Conservation (phyloP, 1,140 invertebrate genomes). For the Tachypleus tridentatus region DNA sequence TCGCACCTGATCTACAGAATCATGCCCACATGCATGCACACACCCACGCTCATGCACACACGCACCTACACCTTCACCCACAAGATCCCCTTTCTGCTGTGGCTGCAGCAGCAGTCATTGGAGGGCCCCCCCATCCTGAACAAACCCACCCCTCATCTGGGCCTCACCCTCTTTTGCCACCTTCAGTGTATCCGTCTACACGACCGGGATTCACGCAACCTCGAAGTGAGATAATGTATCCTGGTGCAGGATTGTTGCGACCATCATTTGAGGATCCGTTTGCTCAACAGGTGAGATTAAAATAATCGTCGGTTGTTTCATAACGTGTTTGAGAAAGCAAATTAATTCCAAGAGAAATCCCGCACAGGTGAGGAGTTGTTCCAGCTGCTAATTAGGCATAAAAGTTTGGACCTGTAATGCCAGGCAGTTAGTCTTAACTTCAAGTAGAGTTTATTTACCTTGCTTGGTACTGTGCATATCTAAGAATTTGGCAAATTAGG, state of each 20-base stretch:
- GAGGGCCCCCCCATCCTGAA: slow-evolving; percentile 44
- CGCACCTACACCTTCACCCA: slow-evolving; percentile 75
- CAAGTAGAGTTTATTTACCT: neutral
- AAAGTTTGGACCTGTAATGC: no score
- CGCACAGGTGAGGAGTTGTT: neutral
- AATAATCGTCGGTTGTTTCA: neutral
- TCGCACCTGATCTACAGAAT: slow-evolving; percentile 60
- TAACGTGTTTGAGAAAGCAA: neutral
- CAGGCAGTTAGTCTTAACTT: no score
- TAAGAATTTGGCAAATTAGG: neutral
- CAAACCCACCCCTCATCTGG: slow-evolving; percentile 34
- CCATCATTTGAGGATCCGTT: slow-evolving; percentile 65
- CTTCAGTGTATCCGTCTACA: slow-evolving; percentile 20
- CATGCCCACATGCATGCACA: slow-evolving; percentile 71
- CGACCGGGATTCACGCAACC: slow-evolving; percentile 19
- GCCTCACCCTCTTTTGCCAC: slow-evolving; percentile 23
- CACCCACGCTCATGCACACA: slow-evolving; percentile 57
- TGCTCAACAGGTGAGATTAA: slow-evolving; percentile 50
- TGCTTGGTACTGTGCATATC: neutral
- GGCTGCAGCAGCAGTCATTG: slow-evolving; percentile 45
- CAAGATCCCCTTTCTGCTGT: slow-evolving; percentile 41
- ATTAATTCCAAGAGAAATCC: slow-evolving; percentile 1
- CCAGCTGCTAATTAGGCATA: neutral
- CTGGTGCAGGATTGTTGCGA: slow-evolving; percentile 56
- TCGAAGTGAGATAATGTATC: slow-evolving; percentile 32